Percentiles rank a stretch among this genome's conserved stretches.
phyloP scores from a whole-genome alignment of 2,888 invertebrate genomes.

The Chironomus tentans region DNA sequence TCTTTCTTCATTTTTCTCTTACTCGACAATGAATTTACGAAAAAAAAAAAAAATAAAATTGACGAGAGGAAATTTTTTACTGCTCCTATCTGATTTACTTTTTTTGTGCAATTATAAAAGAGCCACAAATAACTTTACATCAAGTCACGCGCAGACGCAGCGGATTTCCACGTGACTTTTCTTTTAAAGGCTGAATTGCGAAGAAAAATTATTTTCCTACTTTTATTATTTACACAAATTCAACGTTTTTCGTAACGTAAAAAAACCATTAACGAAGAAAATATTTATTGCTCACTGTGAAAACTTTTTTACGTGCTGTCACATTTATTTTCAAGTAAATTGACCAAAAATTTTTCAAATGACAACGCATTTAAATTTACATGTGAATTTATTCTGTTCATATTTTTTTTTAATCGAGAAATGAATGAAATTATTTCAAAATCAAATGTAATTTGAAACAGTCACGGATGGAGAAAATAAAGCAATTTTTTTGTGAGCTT shows the following conservation, averaged over 20 bases:
- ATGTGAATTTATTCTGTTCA: too few relatives aligned
- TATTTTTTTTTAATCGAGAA: background rate
- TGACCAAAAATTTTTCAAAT: background rate
- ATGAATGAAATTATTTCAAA: background rate
- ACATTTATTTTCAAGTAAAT: background rate
- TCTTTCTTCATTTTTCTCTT: background rate
- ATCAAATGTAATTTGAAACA: background rate
- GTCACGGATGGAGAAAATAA: background rate
- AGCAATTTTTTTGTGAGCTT: background rate
- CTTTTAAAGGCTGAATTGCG: background rate
- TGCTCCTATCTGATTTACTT: background rate
- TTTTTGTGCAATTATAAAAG: slow-evolving; percentile 8
- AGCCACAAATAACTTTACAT: background rate
- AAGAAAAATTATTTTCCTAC: background rate
- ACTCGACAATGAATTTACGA: slow-evolving; percentile 1
- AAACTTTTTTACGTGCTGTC: background rate
- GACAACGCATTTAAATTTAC: too few relatives aligned
- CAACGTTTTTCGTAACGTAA: too few relatives aligned
- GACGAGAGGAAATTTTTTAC: background rate
- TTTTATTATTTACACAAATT: too few relatives aligned
- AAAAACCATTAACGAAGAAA: too few relatives aligned
- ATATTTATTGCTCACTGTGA: too few relatives aligned
- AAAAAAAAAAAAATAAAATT: background rate
- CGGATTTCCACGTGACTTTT: slow-evolving; percentile 22
- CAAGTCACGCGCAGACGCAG: slow-evolving; percentile 13